Evolutionary conservation across 37 sponge, comb jelly and placozoan genomes (phyloP).

Genomic region (Beroe ovata): DNA sequence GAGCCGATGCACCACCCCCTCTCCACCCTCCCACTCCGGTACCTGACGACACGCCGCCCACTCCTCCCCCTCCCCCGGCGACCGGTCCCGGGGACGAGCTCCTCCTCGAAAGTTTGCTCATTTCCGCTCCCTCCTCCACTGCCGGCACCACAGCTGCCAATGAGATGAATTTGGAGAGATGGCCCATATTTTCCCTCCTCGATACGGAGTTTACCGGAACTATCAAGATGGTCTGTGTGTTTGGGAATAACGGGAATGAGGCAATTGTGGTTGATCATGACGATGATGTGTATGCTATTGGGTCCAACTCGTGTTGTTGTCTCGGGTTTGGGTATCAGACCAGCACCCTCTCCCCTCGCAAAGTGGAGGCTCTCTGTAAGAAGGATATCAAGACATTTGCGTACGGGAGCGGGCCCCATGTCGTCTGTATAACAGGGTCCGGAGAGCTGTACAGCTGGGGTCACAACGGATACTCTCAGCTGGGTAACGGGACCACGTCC

Average conservation of each 20-base stretch:
- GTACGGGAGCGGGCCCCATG: slow-evolving; percentile 85
- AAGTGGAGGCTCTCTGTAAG: slow-evolving; percentile 61
- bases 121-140: background rate
- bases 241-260: slow-evolving; percentile 81
- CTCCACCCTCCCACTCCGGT: slow-evolving; percentile 57
- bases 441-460: slow-evolving; percentile 90
- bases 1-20: slow-evolving; percentile 26
- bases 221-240: slow-evolving; percentile 73
- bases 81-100: slow-evolving; percentile 20
- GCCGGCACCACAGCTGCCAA: slow-evolving; percentile 6
- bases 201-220: slow-evolving; percentile 70
- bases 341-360: slow-evolving; percentile 71
- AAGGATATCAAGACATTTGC: slow-evolving; percentile 70
- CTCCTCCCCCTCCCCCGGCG: slow-evolving; percentile 10
- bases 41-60: slow-evolving; percentile 1
- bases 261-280: slow-evolving; percentile 76
- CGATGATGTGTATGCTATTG: slow-evolving; percentile 80
- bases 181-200: slow-evolving; percentile 82
- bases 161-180: slow-evolving; percentile 69
- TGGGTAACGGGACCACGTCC: slow-evolving; percentile 72
- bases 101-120: slow-evolving; percentile 36
- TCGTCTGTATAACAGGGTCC: slow-evolving; percentile 71
- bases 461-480: slow-evolving; percentile 82
- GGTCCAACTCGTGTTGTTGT: slow-evolving; percentile 78
- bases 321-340: slow-evolving; percentile 75